Evolutionary conservation across 2,888 invertebrate species (phyloP).

Genomic region (Labia minor): DNA sequence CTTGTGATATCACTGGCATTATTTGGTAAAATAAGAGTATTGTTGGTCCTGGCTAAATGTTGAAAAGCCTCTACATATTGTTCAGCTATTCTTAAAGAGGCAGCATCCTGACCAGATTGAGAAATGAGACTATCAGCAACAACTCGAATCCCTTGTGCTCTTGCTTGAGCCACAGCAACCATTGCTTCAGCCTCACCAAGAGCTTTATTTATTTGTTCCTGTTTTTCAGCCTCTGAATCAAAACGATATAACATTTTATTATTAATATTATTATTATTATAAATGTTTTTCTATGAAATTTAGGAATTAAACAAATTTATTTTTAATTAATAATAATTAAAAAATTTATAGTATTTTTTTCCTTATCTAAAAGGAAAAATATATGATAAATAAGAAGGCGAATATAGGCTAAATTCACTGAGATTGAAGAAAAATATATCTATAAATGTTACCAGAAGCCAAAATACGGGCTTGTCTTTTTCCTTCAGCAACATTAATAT

Average conservation of each 20-base stretch:
- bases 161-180: slow-evolving; percentile 80
- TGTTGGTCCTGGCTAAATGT: slow-evolving; percentile 82
- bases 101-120: slow-evolving; percentile 77
- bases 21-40: slow-evolving; percentile 87
- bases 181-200: slow-evolving; percentile 86
- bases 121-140: slow-evolving; percentile 55
- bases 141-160: slow-evolving; percentile 69
- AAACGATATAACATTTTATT: too few relatives aligned
- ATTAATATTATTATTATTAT: neutral
- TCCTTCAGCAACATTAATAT: slow-evolving; percentile 97
- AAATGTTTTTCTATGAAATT: neutral
- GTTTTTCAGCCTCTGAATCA: slow-evolving; percentile 73
- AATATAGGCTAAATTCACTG: neutral
- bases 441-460: slow-evolving; percentile 55
- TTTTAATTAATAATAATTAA: too few relatives aligned
- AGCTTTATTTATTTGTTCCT: slow-evolving; percentile 90
- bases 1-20: slow-evolving; percentile 73
- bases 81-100: slow-evolving; percentile 84
- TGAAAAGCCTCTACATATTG: slow-evolving; percentile 92
- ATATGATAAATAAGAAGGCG: neutral
- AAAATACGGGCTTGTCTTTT: slow-evolving; percentile 83
- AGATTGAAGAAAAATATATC: too few relatives aligned
- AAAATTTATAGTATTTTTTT: too few relatives aligned
- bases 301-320: too few relatives aligned
- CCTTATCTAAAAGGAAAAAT: neutral